Evolutionary conservation across 2,888 invertebrate genomes (phyloP), one percentile per base, ranked within the genome.

Genomic region (Marronus borbonicus): DNA sequence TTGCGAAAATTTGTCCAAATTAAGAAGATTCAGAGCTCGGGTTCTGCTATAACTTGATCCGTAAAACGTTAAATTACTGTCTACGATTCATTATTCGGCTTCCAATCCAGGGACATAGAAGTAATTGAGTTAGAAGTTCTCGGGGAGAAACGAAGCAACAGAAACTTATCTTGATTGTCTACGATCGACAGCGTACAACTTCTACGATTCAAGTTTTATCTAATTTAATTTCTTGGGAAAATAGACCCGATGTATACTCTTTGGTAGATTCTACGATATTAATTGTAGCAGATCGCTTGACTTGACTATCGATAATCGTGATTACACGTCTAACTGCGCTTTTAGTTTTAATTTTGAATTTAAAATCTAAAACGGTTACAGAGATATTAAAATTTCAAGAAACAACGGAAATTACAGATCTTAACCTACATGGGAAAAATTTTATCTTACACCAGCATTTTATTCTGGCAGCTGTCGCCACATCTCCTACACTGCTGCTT

Each of bases 101-200:
- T 12, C 60, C 24, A 68, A 28, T 17, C 50, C 5, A 28, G 60
- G 44, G 28, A n/a, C 10, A 12, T 14, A 17, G 14, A 14, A 44
- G 44, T 74, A 74, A 74, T 74, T 58, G 72, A 74, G 72, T 74
- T 74, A 50, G 50, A 14, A 10, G 68, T 68, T 24, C 49, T 74
- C 58, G 20, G 24, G 44, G 14, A 36, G 55, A 17, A 39, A 24
- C 20, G 31, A 12, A 68, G 24, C 28, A 24, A 50, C 50, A 28
- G 24, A 50, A 68, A 68, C 68, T 68, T 50, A 68, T 74, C 72
- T 74, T 7, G 44, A 60, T 58, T 58, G 36, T 74, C 72, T 60
- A 44, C 58, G 28, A 60, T 44, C 39, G 72, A 24, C 44, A 60
- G 62, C 24, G 10, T 20, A 74, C 72, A 36, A 74, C 60, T 74